Evolutionary conservation across 2,888 invertebrate species (phyloP).

Genomic region (Trachelus stipa): DNA sequence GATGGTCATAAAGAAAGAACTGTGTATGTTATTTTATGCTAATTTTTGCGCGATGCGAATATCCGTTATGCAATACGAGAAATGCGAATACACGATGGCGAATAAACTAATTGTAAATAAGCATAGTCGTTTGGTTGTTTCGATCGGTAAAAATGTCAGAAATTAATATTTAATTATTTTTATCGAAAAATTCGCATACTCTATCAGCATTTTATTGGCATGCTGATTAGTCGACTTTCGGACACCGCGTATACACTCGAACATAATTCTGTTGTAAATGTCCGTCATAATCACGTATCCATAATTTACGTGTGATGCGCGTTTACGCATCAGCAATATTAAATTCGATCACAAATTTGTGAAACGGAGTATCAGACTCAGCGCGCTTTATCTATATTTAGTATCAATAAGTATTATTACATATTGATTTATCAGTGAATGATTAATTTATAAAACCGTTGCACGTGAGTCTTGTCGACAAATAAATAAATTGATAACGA

Average conservation of each 20-base stretch:
- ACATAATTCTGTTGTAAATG: no score
- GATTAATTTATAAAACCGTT: neutral
- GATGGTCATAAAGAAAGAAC: neutral
- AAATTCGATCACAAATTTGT: no score
- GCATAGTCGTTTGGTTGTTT: neutral
- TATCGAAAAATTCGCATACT: no score
- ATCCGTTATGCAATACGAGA: neutral
- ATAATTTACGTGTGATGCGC: no score
- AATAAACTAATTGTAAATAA: neutral
- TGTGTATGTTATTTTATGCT: neutral
- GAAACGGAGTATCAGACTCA: no score
- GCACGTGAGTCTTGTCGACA: neutral
- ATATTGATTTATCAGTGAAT: neutral
- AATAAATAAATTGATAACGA: neutral
- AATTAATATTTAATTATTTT: no score
- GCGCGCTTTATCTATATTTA: neutral
- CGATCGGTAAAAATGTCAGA: no score
- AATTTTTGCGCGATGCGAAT: neutral
- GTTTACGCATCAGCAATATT: no score
- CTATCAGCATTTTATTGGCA: no score
- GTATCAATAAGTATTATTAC: neutral
- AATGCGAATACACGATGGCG: neutral
- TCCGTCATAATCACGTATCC: no score
- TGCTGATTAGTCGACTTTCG: no score
- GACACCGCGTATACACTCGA: no score